Evolutionary conservation across 2,888 invertebrate species (phyloP), one percentile per base, ranked within the genome.

Genomic region (Sepioteuthis lessoniana): DNA sequence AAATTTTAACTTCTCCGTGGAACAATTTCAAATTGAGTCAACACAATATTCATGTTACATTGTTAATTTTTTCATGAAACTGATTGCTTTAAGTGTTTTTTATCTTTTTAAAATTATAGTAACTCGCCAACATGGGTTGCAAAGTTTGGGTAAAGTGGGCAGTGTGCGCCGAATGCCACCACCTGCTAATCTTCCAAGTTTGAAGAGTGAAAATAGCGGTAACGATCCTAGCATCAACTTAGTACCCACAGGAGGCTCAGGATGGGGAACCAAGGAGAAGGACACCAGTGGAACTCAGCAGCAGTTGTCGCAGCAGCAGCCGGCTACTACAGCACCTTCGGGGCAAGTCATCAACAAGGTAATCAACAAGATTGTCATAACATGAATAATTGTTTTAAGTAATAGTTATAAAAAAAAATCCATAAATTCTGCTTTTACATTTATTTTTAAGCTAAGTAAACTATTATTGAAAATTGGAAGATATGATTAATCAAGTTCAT

Each of bases 121-220:
- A 98, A 98, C 98, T 97, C 98, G 98, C 98, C 99, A 99, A 97
- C 99, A 99, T 99, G 99, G 99, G 98, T 99, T 99, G 98, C 99
- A 99, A 98, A 98, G 98, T 98, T 98, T 99, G 98, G 99, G 99
- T 98, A 99, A 99, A 98, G 99, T 99, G 98, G 99, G 98, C 98
- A 98, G 99, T 99, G 96, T 97, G 97, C 98, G 99, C 98, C 98
- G 99, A 97, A 99, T 99, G 98, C 98, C 98, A 95, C 98, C 98
- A 96, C 99, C 99, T 97, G 99, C 99, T 97, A 99, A 99, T 98
- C 98, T 99, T 98, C 99, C 99, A 97, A 99, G 99, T 98, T 98
- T 99, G 98, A 99, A 99, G 98, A 99, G 99, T 97, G 99, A 99
- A 98, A 98, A 98, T 97, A 98, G 97, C 97, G 98, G 98, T 97